Base-by-base conservation (phyloP, 1,140 invertebrate genomes). In the Lepidotrigona ventralis region DNA sequence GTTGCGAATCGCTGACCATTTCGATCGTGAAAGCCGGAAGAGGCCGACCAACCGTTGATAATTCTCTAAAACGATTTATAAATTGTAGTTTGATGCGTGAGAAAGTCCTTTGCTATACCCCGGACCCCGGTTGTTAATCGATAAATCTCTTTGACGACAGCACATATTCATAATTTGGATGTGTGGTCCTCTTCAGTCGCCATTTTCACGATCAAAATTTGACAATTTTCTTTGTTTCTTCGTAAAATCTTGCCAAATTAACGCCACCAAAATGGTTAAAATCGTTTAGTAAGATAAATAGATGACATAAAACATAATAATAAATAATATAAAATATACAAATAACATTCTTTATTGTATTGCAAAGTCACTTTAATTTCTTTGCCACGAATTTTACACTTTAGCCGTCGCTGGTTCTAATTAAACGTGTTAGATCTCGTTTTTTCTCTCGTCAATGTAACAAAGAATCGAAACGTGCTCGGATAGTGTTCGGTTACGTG, bases 401-500 rank as follows among this genome's bases (percentile, higher is more conserved):
- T 46, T 46, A 46, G 39, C 9, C 8, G 8, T 46, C 39, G 39
- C 6, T 46, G 9, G 39, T 46, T 46, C 6, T 8, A 46, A 6
- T 46, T 46, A 39, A 39, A 39, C 39, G 39, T 39, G 3, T 39
- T 39, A 39, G 6, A 39, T 39, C 39, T 39, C 39, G 39, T 39
- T 39, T 39, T 46, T 29, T 1, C 29, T 23, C 71, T 23, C 1
- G 53, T 46, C 51, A 51, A 72, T 26, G 26, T 29, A n/a, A 74
- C 11, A 11, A 68, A 69, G 58, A 78, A n/a, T 56, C 66, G 6
- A 70, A 23, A 70, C 6, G 26, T 46, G 12, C 39, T 66, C 58
- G 54, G 12, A 19, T 17, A 46, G 17, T 66, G 26, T 53, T n/a
- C n/a, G 19, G 72, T 88, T 88, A 88, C 79, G 64, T 87, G 83